Evolutionary conservation across 2,888 invertebrate genomes (phyloP), one percentile per base, ranked within the genome.

Genomic region (Conistra vaccinii): DNA sequence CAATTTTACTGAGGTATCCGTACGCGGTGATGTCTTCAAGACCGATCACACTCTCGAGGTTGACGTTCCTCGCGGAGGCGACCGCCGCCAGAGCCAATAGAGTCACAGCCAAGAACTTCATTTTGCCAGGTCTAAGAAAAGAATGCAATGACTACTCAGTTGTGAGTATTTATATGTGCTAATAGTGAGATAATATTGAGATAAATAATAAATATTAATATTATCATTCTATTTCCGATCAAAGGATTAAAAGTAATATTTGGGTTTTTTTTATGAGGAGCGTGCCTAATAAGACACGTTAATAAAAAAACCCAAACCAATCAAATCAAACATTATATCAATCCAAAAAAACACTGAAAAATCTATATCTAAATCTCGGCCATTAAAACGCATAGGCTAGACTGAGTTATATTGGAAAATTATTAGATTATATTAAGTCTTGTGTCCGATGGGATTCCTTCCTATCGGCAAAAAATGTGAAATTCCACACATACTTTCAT

Each of bases 1-100:
- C 89, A 51, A 86, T 65, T 72, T 76, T 87, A 9, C 32, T 7
- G 20, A 45, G 68, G 29, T 69, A 69, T 35, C 35, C 84, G 26
- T 76, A 86, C 10, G 89, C 89, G 14, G 88, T 78, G 66, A 76
- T 85, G 55, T 76, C 72, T 39, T 84, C 81, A 3, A 73, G 39
- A 42, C 78, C 77, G n/a, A 85, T 78, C 2, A 80, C 67, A 58
- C 69, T 71, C 60, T 69, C 71, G 29, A 73, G 61, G 60, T 82
- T 55, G n/a, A 80, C 35, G 63, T 69, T 73, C 51, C 62, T 82
- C 42, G 78, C 78, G 53, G 67, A 78, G 20, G 82, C 81, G 4
- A 84, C 74, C n/a, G 82, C 78, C 42, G 69, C 78, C 20, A 89
- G 63, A 67, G 76, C 75, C 45, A 89, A 60, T 3, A 89, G 48